Base-by-base conservation (phyloP, 2,113 vertebrate species). In the Poecilia latipinna region DNA sequence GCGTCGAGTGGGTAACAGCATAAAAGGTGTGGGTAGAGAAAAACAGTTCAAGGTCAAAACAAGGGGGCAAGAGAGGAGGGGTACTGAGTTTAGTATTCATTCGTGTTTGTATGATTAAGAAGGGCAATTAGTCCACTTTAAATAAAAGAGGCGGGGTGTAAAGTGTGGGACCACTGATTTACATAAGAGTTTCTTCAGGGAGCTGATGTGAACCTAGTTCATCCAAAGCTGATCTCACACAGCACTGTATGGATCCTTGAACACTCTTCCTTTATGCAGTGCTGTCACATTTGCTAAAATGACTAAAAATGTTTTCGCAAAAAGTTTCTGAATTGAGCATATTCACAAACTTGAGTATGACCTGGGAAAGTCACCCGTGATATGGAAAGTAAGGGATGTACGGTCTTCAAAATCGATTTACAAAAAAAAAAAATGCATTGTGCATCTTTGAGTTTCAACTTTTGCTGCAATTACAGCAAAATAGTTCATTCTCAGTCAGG, bases 101-200 rank as follows among this genome's bases (percentile, higher is more conserved):
- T 66, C 70, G 68, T 85, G 87, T 89, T 85, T 88, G 72, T 77
- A 80, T 86, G 78, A 93, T 87, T 72, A 86, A 90, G 87, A 79
- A 80, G 85, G 80, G 90, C 87, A 94, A 94, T 92, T 94, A 89
- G 88, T 80, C 65, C 78, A 77, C 82, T 86, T 86, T 83, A 85
- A 91, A 37, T 86, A 88, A 84, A 67, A 29, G 75, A 83, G 72
- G 75, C 51, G 77, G 67, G 71, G 72, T 85, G 70, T 39, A 54
- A 17, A 81, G 68, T 60, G 71, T 48, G 76, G 68, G 82, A 84
- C 79, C 71, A 65, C 72, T 82, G 80, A 88, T 91, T 91, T 87
- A 68, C 75, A 63, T 51, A 77, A 80, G 80, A 65, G 78, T 81
- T 80, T 82, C 85, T 66, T 77, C 72, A 8, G 72, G 76, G 79